Percentiles rank a stretch among this genome's conserved stretches.
Conservation (phyloP, 2,113 vertebrate species). For the Pterocles gutturalis region DNA sequence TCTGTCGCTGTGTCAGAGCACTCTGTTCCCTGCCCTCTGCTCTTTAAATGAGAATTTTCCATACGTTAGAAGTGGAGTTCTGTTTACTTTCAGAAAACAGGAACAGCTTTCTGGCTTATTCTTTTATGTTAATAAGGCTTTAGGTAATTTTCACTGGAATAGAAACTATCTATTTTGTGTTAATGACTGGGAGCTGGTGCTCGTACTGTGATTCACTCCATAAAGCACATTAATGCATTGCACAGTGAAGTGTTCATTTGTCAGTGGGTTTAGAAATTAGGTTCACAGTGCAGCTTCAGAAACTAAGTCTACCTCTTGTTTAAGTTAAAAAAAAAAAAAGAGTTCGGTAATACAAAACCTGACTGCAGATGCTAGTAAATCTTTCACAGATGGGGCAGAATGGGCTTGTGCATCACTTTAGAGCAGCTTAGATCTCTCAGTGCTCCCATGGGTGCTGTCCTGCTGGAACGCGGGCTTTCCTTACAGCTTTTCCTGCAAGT, state of each 20-base stretch:
- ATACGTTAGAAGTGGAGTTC: neutral
- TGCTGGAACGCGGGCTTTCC: neutral
- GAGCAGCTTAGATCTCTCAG: neutral
- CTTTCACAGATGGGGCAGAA: neutral
- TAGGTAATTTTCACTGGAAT: neutral
- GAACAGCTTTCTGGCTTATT: constrained; percentile 6
- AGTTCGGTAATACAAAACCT: neutral
- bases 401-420: neutral
- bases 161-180: neutral
- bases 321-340: neutral
- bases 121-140: neutral
- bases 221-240: neutral
- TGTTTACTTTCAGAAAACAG: constrained; percentile 46
- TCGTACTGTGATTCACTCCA: neutral
- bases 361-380: neutral
- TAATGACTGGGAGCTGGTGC: neutral
- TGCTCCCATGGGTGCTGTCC: neutral
- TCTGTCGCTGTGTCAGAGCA: rapidly evolving
- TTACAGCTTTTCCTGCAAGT: neutral
- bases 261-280: neutral
- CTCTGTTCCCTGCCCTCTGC: neutral
- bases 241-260: neutral
- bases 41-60: neutral
- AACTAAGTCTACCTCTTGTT: neutral
- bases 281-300: neutral